Conservation (phyloP, 2,113 vertebrate species). For the Corythaeola cristata region DNA sequence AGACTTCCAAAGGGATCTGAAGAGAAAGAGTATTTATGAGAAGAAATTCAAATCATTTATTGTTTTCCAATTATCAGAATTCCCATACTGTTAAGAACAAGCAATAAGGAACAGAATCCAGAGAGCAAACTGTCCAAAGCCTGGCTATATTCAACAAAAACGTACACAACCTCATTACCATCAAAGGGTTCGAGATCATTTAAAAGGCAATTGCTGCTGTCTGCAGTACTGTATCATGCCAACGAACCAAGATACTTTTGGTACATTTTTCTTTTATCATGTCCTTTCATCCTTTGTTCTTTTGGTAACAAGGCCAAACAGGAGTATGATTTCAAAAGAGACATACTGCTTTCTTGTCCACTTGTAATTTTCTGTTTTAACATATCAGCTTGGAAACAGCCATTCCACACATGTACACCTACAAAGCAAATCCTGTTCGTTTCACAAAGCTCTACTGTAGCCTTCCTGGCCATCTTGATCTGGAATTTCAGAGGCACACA, state of each 20-base stretch:
- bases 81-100: background rate
- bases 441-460: background rate
- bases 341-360: background rate
- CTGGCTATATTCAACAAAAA: background rate
- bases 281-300: background rate
- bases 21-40: background rate
- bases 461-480: background rate
- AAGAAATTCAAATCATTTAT: background rate
- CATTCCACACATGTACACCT: background rate
- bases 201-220: background rate
- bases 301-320: background rate
- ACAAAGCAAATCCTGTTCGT: background rate
- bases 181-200: background rate
- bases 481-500: background rate
- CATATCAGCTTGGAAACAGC: background rate
- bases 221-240: background rate
- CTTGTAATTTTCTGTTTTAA: background rate
- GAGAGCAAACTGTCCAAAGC: background rate
- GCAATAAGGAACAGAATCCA: background rate
- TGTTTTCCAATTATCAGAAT: background rate
- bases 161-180: background rate
- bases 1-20: background rate
- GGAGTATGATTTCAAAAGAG: background rate
- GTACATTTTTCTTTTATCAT: background rate
- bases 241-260: background rate